Percentiles rank a stretch among this genome's conserved stretches.
Evolutionary conservation across 2,888 invertebrate genomes (phyloP).

Genomic region (Protophormia terraenovae): DNA sequence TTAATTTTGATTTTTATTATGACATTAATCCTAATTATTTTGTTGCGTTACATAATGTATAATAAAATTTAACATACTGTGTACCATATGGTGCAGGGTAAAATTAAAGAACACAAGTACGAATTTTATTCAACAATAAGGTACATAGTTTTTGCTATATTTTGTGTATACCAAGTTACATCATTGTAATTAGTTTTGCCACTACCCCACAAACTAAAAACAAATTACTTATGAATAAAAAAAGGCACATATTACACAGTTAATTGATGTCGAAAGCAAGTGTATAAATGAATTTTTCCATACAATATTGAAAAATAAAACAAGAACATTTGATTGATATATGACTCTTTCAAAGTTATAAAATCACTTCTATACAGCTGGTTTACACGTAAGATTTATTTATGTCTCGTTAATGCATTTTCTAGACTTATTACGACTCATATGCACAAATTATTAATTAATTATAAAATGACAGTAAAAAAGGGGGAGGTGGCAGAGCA

Average conservation of each 20-base stretch:
- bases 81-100: background rate
- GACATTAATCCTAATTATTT: background rate
- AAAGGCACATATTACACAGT: background rate
- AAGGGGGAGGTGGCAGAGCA: background rate
- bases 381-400: background rate
- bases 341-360: background rate
- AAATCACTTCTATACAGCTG: background rate
- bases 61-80: background rate
- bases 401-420: background rate
- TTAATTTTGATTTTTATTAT: background rate
- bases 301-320: background rate
- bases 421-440: background rate
- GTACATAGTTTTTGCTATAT: background rate
- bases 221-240: background rate
- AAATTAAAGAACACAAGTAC: background rate
- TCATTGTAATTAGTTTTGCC: background rate
- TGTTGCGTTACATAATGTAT: background rate
- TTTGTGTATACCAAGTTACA: background rate
- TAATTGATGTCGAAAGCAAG: background rate
- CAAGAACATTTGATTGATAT: conserved; percentile 1
- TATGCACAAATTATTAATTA: conserved; percentile 2
- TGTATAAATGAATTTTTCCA: background rate
- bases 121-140: background rate
- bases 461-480: background rate
- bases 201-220: background rate